These are phyloP conservation scores for Chelonus insularis DNA, from an alignment of 1,140 invertebrate species.

Conservation along the genomic window DNA sequence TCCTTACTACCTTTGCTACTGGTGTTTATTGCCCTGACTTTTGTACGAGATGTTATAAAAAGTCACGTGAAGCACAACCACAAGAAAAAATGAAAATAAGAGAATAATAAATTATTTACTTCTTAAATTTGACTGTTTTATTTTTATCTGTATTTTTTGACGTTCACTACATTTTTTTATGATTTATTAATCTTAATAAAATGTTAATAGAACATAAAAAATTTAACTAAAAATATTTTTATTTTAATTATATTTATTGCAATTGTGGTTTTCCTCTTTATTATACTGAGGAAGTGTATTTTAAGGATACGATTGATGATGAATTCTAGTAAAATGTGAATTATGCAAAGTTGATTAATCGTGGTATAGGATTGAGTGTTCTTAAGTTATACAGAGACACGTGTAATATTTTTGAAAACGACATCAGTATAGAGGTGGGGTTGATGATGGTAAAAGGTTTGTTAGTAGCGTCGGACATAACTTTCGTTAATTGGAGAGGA, in stretches of 20 bases:
- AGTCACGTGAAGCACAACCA: background rate
- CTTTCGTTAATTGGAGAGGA: constrained; percentile 56
- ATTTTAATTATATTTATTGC: no score
- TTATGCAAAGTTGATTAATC: no score
- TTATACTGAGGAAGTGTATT: no score
- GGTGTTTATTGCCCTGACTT: constrained; percentile 17
- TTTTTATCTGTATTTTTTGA: no score
- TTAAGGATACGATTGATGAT: no score
- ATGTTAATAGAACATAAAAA: no score
- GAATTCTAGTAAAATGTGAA: no score
- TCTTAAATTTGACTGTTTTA: background rate
- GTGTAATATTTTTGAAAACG: background rate
- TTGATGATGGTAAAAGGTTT: constrained; percentile 42
- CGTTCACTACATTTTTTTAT: no score
- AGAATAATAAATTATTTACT: background rate
- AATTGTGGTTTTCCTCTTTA: no score
- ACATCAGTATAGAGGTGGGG: constrained; percentile 3
- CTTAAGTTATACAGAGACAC: background rate
- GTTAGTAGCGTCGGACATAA: constrained; percentile 53
- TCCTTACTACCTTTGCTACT: constrained; percentile 10
- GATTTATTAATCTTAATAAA: no score
- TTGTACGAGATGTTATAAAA: background rate
- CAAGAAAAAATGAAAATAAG: background rate
- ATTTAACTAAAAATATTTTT: no score
- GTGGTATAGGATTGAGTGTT: no score